These are phyloP conservation scores for Dicyrtomina minuta DNA, from an alignment of 2,888 invertebrate genomes.

Conservation along the genomic window DNA sequence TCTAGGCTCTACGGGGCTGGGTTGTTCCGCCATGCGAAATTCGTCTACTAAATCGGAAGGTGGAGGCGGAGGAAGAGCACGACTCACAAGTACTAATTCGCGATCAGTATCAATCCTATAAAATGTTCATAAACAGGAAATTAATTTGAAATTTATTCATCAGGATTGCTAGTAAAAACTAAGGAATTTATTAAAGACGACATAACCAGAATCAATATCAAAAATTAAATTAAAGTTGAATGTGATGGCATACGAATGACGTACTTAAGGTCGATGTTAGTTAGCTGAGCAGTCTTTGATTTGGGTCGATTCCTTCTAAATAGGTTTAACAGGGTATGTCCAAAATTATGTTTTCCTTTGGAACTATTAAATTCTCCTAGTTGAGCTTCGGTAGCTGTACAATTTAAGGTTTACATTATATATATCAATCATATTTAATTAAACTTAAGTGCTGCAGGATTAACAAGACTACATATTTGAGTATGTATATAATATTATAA, in stretches of 20 bases:
- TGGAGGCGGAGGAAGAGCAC: constrained; percentile 40
- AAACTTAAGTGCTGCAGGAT: too few relatives aligned
- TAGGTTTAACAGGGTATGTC: constrained; percentile 36
- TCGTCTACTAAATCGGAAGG: constrained; percentile 12
- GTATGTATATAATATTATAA: too few relatives aligned
- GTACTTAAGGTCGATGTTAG: constrained; percentile 22
- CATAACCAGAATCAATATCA: not conserved
- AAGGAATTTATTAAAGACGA: not conserved
- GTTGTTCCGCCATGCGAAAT: constrained; percentile 1
- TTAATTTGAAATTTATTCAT: not conserved
- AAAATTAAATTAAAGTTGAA: not conserved
- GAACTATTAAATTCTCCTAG: constrained; percentile 18
- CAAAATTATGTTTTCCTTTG: constrained; percentile 37
- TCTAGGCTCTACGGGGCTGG: constrained; percentile 43
- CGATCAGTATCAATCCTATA: constrained; percentile 20
- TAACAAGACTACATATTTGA: too few relatives aligned
- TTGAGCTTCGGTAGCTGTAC: constrained; percentile 28
- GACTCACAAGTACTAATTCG: constrained; percentile 21
- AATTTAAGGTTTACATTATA: too few relatives aligned
- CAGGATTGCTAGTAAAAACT: not conserved
- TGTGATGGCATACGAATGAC: not conserved
- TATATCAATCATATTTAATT: not conserved
- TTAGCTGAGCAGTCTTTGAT: constrained; percentile 26
- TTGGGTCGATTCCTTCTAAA: constrained; percentile 38
- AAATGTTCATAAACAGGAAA: not conserved